phyloP scores from a whole-genome alignment of 1,140 invertebrate species.

The Brachionus rotundiformis region DNA sequence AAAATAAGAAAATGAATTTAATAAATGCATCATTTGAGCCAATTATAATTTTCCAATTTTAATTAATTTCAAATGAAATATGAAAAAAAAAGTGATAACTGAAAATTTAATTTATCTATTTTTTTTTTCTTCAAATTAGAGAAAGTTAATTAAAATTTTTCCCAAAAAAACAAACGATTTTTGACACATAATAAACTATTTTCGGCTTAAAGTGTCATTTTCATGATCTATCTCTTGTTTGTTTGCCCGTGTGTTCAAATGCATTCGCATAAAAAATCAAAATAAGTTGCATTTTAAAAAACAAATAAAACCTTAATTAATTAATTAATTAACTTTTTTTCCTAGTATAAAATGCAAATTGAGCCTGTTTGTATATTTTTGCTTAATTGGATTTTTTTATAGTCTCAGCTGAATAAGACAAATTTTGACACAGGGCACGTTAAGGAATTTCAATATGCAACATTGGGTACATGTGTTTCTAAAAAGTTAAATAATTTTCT shows the following conservation, averaged over 20 bases:
- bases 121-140: slow-evolving; percentile 3
- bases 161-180: slow-evolving; percentile 9
- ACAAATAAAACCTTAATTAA: background rate
- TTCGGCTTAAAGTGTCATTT: slow-evolving; percentile 7
- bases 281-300: background rate
- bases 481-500: too few species aligned
- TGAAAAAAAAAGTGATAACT: background rate
- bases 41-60: slow-evolving; percentile 13
- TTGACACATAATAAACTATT: background rate
- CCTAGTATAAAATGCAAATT: too few species aligned
- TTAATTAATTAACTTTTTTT: too few species aligned
- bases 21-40: slow-evolving; percentile 13
- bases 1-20: background rate
- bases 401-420: too few species aligned
- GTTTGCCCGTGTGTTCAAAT: background rate
- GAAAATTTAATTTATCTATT: slow-evolving; percentile 15
- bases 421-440: background rate
- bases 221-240: background rate
- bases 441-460: background rate
- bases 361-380: too few species aligned
- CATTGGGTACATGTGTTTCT: too few species aligned
- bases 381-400: too few species aligned
- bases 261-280: background rate
- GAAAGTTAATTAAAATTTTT: slow-evolving; percentile 23
- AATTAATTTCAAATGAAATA: slow-evolving; percentile 2